Percentiles rank a stretch among this genome's conserved stretches.
Evolutionary conservation across 2,888 invertebrate genomes (phyloP).

Genomic region (Nysson spinosus): DNA sequence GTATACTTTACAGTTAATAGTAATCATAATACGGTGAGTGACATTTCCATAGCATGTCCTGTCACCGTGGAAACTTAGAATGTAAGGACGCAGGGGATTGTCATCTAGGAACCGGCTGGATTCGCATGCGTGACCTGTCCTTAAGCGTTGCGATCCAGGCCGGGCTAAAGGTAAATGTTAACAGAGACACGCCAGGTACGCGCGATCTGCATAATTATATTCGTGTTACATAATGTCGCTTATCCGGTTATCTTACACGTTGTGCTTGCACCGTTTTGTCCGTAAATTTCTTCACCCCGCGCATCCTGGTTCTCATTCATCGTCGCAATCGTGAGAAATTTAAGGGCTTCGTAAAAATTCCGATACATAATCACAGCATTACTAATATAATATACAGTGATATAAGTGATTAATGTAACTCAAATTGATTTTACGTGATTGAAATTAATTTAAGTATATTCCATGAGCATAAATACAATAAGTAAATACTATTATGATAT

Average conservation of each 20-base stretch:
- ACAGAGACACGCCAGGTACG: conserved; percentile 40
- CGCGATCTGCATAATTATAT: conserved; percentile 69
- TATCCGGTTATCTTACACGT: conserved; percentile 61
- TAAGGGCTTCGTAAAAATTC: too few species aligned
- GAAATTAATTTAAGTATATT: too few species aligned
- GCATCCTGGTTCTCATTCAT: conserved; percentile 19
- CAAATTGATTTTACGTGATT: too few species aligned
- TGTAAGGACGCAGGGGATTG: conserved; percentile 5
- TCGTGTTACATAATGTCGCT: conserved; percentile 64
- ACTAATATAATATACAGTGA: too few species aligned
- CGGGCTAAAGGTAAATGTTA: conserved; percentile 70
- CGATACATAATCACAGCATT: too few species aligned
- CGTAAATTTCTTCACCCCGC: conserved; percentile 45
- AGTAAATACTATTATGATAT: too few species aligned
- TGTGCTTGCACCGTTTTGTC: conserved; percentile 44
- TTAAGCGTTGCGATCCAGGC: conserved; percentile 45
- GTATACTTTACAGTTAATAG: too few species aligned
- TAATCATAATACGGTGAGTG: too few species aligned
- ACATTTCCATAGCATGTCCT: conserved; percentile 12
- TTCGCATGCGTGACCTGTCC: conserved; percentile 60
- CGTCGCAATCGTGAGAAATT: conserved; percentile 44
- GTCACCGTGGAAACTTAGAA: conserved; percentile 1
- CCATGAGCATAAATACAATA: too few species aligned
- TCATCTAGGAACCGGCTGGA: conserved; percentile 46
- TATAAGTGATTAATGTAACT: too few species aligned